phyloP scores from a whole-genome alignment of 2,888 invertebrate genomes.

The Siphlonurus alternatus region DNA sequence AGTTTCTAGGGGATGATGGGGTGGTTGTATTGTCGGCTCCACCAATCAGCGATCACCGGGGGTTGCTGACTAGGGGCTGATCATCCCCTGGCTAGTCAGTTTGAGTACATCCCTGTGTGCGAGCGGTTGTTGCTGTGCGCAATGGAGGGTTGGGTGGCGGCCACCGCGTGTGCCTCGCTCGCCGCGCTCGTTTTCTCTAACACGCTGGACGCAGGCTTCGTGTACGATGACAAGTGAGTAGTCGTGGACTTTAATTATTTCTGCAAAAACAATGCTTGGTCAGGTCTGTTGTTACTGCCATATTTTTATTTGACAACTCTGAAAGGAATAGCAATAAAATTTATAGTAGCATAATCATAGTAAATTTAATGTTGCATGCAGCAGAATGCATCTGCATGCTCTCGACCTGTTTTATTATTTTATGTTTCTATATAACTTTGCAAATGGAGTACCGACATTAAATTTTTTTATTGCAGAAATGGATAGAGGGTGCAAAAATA shows the following conservation, averaged over 20 bases:
- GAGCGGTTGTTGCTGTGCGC: not conserved
- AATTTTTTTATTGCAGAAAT: too few relatives aligned
- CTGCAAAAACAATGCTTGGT: too few relatives aligned
- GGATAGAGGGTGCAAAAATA: too few relatives aligned
- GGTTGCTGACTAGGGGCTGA: not conserved
- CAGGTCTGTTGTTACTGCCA: too few relatives aligned
- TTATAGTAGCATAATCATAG: too few relatives aligned
- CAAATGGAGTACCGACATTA: too few relatives aligned
- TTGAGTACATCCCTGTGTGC: not conserved
- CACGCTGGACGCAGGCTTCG: slow-evolving; percentile 31
- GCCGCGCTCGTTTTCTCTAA: slow-evolving; percentile 29
- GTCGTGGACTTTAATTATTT: not conserved
- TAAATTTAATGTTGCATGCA: too few relatives aligned
- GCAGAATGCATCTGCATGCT: too few relatives aligned
- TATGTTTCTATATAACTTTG: too few relatives aligned
- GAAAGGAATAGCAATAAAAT: too few relatives aligned
- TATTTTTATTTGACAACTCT: too few relatives aligned
- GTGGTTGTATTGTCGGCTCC: not conserved
- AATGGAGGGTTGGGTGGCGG: not conserved
- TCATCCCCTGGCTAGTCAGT: not conserved
- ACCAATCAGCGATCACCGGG: not conserved
- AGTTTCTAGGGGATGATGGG: not conserved
- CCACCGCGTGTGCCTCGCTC: slow-evolving; percentile 10
- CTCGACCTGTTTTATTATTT: too few relatives aligned
- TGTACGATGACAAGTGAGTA: slow-evolving; percentile 35